Base-by-base conservation (phyloP, 2,888 invertebrate genomes). In the Euzetes globulus region DNA sequence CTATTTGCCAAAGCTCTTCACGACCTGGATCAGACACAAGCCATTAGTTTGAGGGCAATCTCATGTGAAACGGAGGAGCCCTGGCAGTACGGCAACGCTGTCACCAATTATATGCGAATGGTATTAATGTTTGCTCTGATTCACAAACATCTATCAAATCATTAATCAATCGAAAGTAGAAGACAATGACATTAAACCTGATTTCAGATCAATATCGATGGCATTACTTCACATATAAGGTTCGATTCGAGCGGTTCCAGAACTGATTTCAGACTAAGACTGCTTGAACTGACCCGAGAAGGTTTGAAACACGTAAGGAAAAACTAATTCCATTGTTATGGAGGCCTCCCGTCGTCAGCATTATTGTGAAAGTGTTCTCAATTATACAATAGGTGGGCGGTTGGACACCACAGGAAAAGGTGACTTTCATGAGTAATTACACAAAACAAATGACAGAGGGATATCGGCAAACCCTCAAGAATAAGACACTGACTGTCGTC, bases 221-320 rank as follows among this genome's bases (percentile, higher is more conserved):
- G 94, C n/a, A 86, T 94, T 76, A 94, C 93, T 4, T 94, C 94
- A 72, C 91, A 92, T 82, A 91, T 94, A 80, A 89, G 91, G 75
- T 94, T 95, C 84, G 92, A 91, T 82, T 92, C 94, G 80, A 91
- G 92, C 81, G 94, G 94, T 15, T 88, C 91, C 80, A 86, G 94
- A 27, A 77, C 78, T 11, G 78, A 79, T 71, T 77, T 79, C 50
- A 78, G 76, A n/a, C 72, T 79, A 22, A 76, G 76, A 50, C 72
- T 79, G 19, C 71, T 77, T 22, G 78, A 79, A 65, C 73, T 79
- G 81, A 90, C 93, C 78, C 88, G 91, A 80, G 89, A 91, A 79
- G 91, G 94, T 22, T 84, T 94, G 75, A 93, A 93, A 81, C 93
- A 79, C 75, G 79, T 79, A 72, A 77, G 72, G 73, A 3, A 71